These are phyloP conservation scores for Heteromurus nitidus DNA, from an alignment of 2,888 invertebrate genomes.

Conservation along the genomic window DNA sequence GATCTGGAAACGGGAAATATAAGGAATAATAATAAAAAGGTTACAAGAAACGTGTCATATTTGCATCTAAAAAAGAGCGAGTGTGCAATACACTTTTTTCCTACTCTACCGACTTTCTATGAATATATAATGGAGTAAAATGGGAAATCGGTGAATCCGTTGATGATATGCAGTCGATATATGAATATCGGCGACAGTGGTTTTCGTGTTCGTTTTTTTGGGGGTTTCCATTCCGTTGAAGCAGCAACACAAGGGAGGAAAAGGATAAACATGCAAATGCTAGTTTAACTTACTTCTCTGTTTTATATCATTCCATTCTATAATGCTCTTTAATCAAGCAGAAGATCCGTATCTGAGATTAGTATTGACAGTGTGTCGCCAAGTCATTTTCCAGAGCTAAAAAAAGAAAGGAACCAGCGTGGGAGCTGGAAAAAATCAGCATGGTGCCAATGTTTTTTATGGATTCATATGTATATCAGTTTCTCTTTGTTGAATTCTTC, in stretches of 20 bases:
- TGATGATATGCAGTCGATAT: slow-evolving; percentile 26
- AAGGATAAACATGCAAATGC: not conserved
- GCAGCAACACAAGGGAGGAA: not conserved
- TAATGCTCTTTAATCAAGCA: slow-evolving; percentile 43
- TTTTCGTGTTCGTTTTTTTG: not conserved
- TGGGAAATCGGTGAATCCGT: not conserved
- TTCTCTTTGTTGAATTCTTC: too few relatives aligned
- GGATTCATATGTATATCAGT: not conserved
- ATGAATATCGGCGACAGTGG: not conserved
- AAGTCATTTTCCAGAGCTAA: slow-evolving; percentile 6
- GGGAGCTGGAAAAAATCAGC: not conserved
- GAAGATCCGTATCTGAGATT: slow-evolving; percentile 38
- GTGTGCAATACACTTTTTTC: not conserved
- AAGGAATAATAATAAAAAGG: too few relatives aligned
- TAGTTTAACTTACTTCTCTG: not conserved
- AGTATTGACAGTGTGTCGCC: slow-evolving; percentile 20
- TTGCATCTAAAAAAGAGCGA: slow-evolving; percentile 38
- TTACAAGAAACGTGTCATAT: slow-evolving; percentile 19
- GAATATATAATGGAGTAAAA: slow-evolving; percentile 31
- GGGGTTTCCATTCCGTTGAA: not conserved
- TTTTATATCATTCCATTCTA: not conserved
- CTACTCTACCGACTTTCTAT: slow-evolving; percentile 22
- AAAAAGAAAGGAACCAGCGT: slow-evolving; percentile 9
- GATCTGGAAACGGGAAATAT: not conserved
- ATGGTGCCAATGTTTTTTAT: not conserved